These are phyloP conservation scores for Neosilurus hyrtlii DNA, from an alignment of 2,797 vertebrate species.

Conservation along the genomic window DNA sequence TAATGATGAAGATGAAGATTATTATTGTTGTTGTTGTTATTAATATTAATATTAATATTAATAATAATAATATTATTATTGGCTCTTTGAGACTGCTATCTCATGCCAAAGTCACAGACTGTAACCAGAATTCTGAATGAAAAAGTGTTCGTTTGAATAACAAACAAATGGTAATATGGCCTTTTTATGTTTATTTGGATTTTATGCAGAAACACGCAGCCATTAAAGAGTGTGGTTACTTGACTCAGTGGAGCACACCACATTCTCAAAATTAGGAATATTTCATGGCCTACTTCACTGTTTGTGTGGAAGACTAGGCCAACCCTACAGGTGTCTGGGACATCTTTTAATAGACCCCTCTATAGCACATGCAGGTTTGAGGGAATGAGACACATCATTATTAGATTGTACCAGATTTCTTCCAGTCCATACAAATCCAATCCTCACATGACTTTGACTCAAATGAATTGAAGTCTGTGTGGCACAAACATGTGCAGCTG, in stretches of 20 bases:
- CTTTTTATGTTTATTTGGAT: slow-evolving; percentile 18
- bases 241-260: slow-evolving; percentile 34
- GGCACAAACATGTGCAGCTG: not conserved
- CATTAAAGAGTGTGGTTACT: slow-evolving; percentile 32
- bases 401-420: slow-evolving; percentile 41
- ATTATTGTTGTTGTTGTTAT: no score
- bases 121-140: slow-evolving; percentile 10
- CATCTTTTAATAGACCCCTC: slow-evolving; percentile 53
- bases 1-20: no score
- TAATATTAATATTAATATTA: no score
- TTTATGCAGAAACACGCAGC: slow-evolving; percentile 25
- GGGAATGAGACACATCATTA: slow-evolving; percentile 52
- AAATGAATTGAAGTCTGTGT: slow-evolving; percentile 38
- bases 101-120: not conserved
- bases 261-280: slow-evolving; percentile 49
- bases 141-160: slow-evolving; percentile 7
- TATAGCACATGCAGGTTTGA: slow-evolving; percentile 39
- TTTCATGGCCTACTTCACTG: slow-evolving; percentile 55
- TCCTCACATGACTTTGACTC: slow-evolving; percentile 61
- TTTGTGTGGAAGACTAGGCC: slow-evolving; percentile 52
- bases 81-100: not conserved
- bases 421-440: slow-evolving; percentile 34
- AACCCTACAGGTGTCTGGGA: slow-evolving; percentile 55
- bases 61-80: not conserved
- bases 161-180: slow-evolving; percentile 12